Evolutionary conservation across 2,888 invertebrate genomes (phyloP), one percentile per base, ranked within the genome.

Genomic region (Trichacis sp.): DNA sequence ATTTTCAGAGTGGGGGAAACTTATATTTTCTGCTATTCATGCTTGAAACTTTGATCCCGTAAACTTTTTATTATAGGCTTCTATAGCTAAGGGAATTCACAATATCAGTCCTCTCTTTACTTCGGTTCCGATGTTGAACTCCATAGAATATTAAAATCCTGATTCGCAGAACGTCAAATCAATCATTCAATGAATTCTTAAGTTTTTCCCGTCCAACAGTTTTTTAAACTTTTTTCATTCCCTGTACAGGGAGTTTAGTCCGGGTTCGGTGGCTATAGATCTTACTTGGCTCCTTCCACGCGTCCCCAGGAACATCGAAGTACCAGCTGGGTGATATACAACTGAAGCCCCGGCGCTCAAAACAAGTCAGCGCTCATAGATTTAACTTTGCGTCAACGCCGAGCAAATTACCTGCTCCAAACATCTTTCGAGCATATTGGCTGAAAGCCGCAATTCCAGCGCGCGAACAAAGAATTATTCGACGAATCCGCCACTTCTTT

Each of bases 371-470:
- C 62, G 56, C 67, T 63, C 67, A 56, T 67, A 63, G 67, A 67
- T 67, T 67, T 67, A 63, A 68, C 60, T 68, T 68, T 68, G 64
- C 60, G 67, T 68, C 67, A 64, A 61, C 67, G 64, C 67, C 60
- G 60, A 61, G 67, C 67, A 64, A 68, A 64, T 64, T 64, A 68
- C 67, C 64, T 57, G 60, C 60, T 68, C 64, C 60, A 68, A 63
- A 67, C 60, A 67, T 68, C 60, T 60, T 63, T 54, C 63, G 67
- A 50, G 63, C 57, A 64, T 64, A 68, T 68, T 68, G 67, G 67
- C 60, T 64, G 29, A 49, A 60, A 57, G 67, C 60, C 63, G 60
- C 67, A 68, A 53, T 57, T 53, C 49, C 42, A 54, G 42, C 60
- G 24, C 58, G 38, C 18, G 52, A 30, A 17, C 24, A 29, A 62